A percentile compares a stretch with the other conserved stretches of the same genome.
Evolutionary conservation across 2,113 vertebrate genomes (phyloP).

Genomic region (Centrocercus urophasianus): DNA sequence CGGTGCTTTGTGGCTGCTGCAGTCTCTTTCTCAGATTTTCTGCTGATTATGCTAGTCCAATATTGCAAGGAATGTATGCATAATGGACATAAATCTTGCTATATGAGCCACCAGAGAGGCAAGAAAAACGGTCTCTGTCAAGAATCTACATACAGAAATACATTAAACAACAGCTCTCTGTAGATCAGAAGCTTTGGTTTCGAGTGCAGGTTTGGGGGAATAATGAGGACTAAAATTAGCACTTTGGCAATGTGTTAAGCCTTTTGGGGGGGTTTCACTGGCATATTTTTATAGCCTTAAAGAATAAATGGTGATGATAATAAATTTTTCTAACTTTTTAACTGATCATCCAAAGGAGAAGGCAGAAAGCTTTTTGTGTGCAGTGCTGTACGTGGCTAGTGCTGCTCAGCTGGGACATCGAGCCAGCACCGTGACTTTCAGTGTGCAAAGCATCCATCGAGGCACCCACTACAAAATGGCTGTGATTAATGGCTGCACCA

Average conservation of each 20-base stretch:
- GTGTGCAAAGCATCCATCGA: conserved; percentile 54
- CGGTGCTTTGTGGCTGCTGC: conserved; percentile 51
- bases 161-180: conserved; percentile 65
- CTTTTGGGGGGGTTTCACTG: conserved; percentile 14
- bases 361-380: not conserved
- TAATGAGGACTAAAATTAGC: conserved; percentile 72
- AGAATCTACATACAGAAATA: conserved; percentile 71
- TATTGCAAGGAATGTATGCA: conserved; percentile 69
- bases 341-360: conserved; percentile 28
- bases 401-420: conserved; percentile 47
- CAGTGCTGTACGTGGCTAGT: not conserved
- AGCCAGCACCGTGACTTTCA: conserved; percentile 13
- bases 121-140: conserved; percentile 77
- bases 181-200: conserved; percentile 23
- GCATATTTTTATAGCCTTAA: conserved; percentile 61
- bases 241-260: conserved; percentile 51
- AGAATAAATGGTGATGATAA: conserved; percentile 52
- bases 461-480: conserved; percentile 1
- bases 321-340: conserved; percentile 65
- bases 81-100: conserved; percentile 70
- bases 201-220: conserved; percentile 32
- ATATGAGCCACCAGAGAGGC: conserved; percentile 69
- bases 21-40: conserved; percentile 61
- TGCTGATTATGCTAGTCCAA: conserved; percentile 71
- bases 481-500: not conserved